A percentile compares a stretch with the other conserved stretches of the same genome.
Conservation (phyloP, 92 coral and sea anemone species). For the Porites divaricata region DNA sequence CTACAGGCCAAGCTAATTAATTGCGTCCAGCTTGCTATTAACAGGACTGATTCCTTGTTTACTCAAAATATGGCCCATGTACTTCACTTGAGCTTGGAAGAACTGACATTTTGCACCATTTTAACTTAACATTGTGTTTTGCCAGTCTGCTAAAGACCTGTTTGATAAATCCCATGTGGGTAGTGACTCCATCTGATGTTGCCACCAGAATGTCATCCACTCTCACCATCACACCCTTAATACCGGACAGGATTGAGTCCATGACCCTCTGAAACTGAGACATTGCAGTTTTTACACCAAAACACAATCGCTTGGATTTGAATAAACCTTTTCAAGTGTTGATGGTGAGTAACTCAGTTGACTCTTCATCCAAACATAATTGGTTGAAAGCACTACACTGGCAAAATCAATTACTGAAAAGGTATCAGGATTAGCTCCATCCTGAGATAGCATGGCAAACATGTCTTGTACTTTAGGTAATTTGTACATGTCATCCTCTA, state of each 20-base stretch:
- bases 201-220: no score
- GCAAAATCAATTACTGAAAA: slow-evolving; percentile 50
- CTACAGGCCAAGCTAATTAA: slow-evolving; percentile 35
- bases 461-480: slow-evolving; percentile 49
- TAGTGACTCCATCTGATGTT: no score
- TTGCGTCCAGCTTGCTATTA: slow-evolving; percentile 46
- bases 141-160: slow-evolving; percentile 41
- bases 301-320: no score
- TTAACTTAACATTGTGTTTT: no score
- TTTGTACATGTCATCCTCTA: no score
- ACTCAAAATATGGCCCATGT: no score
- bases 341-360: slow-evolving; percentile 41
- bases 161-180: slow-evolving; percentile 46
- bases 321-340: slow-evolving; percentile 55
- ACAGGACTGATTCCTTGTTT: slow-evolving; percentile 49
- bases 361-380: slow-evolving; percentile 45
- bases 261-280: slow-evolving; percentile 56
- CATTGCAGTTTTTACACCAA: slow-evolving; percentile 49
- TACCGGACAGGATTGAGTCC: slow-evolving; percentile 56
- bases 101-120: no score
- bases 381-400: slow-evolving; percentile 56
- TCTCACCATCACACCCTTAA: slow-evolving; percentile 54
- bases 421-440: slow-evolving; percentile 46
- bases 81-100: no score
- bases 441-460: slow-evolving; percentile 44